Percentiles rank a stretch among this genome's conserved stretches.
Evolutionary conservation across 1,140 invertebrate genomes (phyloP).

Genomic region (Trichoplusia ni): DNA sequence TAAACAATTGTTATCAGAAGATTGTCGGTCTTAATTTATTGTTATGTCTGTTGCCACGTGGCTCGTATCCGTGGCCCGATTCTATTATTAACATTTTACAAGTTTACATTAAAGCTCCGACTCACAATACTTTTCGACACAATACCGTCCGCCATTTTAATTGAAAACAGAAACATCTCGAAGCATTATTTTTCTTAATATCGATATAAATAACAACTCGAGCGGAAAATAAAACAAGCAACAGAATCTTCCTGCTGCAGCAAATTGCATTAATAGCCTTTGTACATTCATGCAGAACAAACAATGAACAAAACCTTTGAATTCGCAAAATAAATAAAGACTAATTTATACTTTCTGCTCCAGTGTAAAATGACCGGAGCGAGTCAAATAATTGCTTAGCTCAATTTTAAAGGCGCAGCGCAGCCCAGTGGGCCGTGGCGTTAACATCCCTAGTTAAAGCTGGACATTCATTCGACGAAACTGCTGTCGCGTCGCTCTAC

Average conservation of each 20-base stretch:
- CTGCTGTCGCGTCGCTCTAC: constrained; percentile 2
- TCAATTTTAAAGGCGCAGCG: constrained; percentile 25
- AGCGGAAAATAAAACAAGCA: constrained; percentile 1
- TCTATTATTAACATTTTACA: no score
- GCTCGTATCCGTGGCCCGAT: no score
- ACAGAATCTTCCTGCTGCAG: background rate
- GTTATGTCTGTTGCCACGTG: no score
- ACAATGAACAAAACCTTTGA: constrained; percentile 2
- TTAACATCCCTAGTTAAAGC: constrained; percentile 12
- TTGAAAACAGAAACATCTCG: no score
- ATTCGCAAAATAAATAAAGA: constrained; percentile 4
- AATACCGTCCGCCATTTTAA: no score
- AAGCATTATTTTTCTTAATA: no score
- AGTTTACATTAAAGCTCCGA: no score
- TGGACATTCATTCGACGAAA: constrained; percentile 3
- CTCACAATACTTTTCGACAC: no score
- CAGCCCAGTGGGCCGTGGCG: constrained; percentile 15
- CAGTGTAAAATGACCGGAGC: constrained; percentile 15
- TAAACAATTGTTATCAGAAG: no score
- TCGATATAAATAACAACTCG: no score
- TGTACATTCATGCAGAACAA: constrained; percentile 16
- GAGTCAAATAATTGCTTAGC: constrained; percentile 34
- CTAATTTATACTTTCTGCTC: constrained; percentile 7
- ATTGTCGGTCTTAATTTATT: no score
- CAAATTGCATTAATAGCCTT: constrained; percentile 20